Percentiles rank a stretch among this genome's conserved stretches.
Evolutionary conservation across 2,797 vertebrate genomes (phyloP).

Genomic region (Lepidocolaptes lacrymiger): DNA sequence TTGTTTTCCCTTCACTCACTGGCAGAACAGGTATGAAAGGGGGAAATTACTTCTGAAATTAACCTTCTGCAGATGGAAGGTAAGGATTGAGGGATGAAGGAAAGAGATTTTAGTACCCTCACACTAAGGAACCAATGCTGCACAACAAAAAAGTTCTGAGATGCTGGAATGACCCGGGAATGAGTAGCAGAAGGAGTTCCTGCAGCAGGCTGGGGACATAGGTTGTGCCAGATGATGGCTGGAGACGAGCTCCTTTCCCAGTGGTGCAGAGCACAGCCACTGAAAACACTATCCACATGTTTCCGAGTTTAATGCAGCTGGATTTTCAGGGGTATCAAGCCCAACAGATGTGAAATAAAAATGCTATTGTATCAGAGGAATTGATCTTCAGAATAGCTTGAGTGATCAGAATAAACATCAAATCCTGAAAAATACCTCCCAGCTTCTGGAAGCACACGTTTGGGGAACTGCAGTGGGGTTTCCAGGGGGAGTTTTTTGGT

Average conservation of each 20-base stretch:
- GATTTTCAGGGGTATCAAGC: neutral
- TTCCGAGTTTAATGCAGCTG: neutral
- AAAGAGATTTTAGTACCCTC: neutral
- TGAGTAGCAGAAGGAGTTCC: neutral
- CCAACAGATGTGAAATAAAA: neutral
- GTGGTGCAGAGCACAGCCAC: neutral
- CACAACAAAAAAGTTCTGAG: neutral
- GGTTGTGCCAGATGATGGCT: neutral
- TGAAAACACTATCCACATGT: rapidly evolving
- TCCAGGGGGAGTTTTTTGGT: rapidly evolving
- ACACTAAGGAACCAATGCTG: neutral
- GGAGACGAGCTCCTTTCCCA: neutral
- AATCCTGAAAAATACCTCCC: neutral
- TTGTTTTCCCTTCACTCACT: neutral
- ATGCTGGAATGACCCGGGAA: neutral
- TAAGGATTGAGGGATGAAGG: neutral
- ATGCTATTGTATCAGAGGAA: neutral
- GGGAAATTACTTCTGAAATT: neutral
- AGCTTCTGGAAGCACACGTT: neutral
- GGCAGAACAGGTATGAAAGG: neutral
- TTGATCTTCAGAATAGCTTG: neutral
- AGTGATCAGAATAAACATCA: neutral
- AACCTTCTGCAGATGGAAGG: neutral
- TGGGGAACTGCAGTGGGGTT: neutral
- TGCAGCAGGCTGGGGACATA: neutral